Evolutionary conservation across 92 coral and sea anemone species (phyloP).

Genomic region (Umimayanthus chanpuru): DNA sequence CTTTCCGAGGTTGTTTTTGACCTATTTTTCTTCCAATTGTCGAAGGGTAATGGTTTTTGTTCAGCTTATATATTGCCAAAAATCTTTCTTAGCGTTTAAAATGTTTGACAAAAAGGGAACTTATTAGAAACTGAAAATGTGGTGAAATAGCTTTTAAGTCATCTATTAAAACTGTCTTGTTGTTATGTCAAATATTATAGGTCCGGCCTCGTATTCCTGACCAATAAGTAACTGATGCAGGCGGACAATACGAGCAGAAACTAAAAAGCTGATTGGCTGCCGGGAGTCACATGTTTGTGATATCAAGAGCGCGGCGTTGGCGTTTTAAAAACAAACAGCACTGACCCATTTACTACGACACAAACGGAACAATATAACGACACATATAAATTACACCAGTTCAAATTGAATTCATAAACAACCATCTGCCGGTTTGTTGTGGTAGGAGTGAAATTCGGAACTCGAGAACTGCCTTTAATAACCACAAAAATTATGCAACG

Average conservation of each 20-base stretch:
- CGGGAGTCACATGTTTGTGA: neutral
- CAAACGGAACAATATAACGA: slow-evolving; percentile 8
- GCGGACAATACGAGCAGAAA: slow-evolving; percentile 16
- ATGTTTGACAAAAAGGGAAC: neutral
- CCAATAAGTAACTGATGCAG: neutral
- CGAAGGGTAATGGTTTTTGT: no score
- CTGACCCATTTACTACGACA: neutral
- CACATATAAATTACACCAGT: slow-evolving; percentile 14
- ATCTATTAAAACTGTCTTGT: neutral
- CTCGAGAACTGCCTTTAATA: neutral
- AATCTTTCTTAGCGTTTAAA: neutral
- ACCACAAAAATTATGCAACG: neutral
- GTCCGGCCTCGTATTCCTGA: neutral
- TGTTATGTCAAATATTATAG: neutral
- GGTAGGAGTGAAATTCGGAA: neutral
- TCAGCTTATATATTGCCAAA: neutral
- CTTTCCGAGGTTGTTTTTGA: no score
- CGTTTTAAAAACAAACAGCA: slow-evolving; percentile 8
- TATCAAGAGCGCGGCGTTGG: slow-evolving; percentile 14
- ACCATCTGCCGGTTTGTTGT: neutral
- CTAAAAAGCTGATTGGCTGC: slow-evolving; percentile 4
- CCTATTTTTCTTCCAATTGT: no score
- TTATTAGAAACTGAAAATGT: neutral
- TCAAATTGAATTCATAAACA: slow-evolving; percentile 38
- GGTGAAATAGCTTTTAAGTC: neutral